Base-by-base conservation (phyloP, 2,113 vertebrate species). In the Cottus gobio region DNA sequence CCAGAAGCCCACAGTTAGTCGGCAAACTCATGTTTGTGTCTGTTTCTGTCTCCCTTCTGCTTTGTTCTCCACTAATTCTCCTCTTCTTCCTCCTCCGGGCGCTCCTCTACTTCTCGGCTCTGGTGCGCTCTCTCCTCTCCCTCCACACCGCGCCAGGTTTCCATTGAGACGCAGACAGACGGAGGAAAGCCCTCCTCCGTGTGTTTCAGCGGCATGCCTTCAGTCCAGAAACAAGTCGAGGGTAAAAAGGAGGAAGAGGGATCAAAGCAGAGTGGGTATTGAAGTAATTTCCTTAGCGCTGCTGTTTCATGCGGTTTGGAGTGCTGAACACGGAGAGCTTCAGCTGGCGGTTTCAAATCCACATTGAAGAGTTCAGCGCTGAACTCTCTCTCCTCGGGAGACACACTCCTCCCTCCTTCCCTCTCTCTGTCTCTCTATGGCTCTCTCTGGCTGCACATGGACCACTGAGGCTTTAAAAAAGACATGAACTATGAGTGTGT, bases 11-110 rank as follows among this genome's bases (percentile, higher is more conserved):
- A 80, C 91, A 92, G 91, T 88, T 93, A 20, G 83, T 93, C 4
- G 95, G 95, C 63, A 96, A 90, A 92, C 94, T 96, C 95, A 96
- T 96, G 77, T 86, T 82, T 71, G 37, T 28, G 77, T 15, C 69
- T n/a, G 60, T 34, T 12, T 77, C 66, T 31, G 9, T 87, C 13
- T 61, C 61, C 71, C 42, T 48, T 62, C 46, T 44, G n/a, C n/a
- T 71, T 48, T 15, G 39, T 62, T 56, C 73, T 81, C 60, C 69
- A 52, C 74, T 86, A 83, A 69, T 88, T 68, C 42, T 80, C 56
- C 84, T 81, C 74, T 37, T 82, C 77, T 69, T 83, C 79, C 28
- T 87, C 75, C 72, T 26, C 61, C 62, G 34, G 62, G 54, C 12
- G 48, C 71, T 83, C 82, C 66, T 68, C 72, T 24, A 26, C 62